These are phyloP conservation scores for Sinodicranocentrus sp. DNA, from an alignment of 2,888 invertebrate genomes.

Conservation along the genomic window DNA sequence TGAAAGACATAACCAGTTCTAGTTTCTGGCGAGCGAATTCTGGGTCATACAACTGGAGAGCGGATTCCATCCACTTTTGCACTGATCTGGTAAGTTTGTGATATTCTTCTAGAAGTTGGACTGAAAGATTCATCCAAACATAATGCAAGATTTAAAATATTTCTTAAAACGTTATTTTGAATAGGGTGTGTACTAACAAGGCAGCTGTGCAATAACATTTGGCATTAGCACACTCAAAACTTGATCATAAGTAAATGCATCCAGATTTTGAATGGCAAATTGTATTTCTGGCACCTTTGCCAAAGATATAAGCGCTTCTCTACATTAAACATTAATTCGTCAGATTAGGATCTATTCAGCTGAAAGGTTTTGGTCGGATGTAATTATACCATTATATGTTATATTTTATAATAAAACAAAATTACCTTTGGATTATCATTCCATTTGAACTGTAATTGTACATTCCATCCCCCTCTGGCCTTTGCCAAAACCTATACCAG, in stretches of 20 bases:
- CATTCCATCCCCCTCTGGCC: not conserved
- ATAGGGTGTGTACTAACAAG: slow-evolving; percentile 40
- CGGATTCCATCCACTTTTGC: not conserved
- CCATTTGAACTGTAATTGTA: too few relatives aligned
- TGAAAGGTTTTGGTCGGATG: not conserved
- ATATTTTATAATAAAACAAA: not conserved
- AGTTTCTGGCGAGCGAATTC: slow-evolving; percentile 35
- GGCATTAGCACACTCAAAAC: slow-evolving; percentile 52
- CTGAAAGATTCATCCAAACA: slow-evolving; percentile 13
- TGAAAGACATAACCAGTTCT: slow-evolving; percentile 40
- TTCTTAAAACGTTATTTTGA: too few relatives aligned
- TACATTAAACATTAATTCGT: too few relatives aligned
- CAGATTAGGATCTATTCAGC: too few relatives aligned
- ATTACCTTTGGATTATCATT: too few relatives aligned
- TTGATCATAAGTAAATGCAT: slow-evolving; percentile 52
- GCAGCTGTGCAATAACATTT: slow-evolving; percentile 51
- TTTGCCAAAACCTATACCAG: slow-evolving; percentile 38
- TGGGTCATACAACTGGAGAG: slow-evolving; percentile 26
- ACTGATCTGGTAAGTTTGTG: slow-evolving; percentile 28
- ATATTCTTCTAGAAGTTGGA: slow-evolving; percentile 59
- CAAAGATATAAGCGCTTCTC: slow-evolving; percentile 25
- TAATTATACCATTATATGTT: not conserved
- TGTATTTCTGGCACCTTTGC: slow-evolving; percentile 37
- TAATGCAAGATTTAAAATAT: not conserved
- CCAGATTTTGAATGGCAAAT: slow-evolving; percentile 48